phyloP scores from a whole-genome alignment of 1,140 invertebrate genomes.

The Dendroctonus valens region DNA sequence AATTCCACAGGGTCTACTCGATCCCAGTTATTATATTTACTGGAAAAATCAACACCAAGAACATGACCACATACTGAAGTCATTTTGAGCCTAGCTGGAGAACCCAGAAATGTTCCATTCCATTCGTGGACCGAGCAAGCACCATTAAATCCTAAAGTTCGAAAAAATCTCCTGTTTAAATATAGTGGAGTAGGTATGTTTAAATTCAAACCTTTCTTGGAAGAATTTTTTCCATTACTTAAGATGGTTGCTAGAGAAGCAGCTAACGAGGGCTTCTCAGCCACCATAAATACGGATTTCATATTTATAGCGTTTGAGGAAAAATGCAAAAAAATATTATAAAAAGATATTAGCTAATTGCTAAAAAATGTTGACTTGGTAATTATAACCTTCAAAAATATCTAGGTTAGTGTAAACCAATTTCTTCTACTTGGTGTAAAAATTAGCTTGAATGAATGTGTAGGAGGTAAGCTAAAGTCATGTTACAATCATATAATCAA shows the following conservation, averaged over 20 bases:
- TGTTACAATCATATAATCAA: no score
- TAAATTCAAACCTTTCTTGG: slow-evolving; percentile 74
- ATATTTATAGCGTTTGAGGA: slow-evolving; percentile 52
- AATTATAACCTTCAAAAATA: no score
- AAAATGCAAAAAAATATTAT: no score
- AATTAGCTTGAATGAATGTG: no score
- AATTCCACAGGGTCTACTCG: slow-evolving; percentile 95
- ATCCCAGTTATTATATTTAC: slow-evolving; percentile 98
- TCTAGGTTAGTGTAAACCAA: no score
- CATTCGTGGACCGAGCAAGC: slow-evolving; percentile 94
- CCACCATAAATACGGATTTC: slow-evolving; percentile 97
- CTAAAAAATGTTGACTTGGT: no score
- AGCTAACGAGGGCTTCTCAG: slow-evolving; percentile 98
- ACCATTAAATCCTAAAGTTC: slow-evolving; percentile 71
- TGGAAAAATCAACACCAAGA: slow-evolving; percentile 92
- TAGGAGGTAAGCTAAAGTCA: no score
- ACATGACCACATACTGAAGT: slow-evolving; percentile 99
- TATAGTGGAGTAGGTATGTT: neutral
- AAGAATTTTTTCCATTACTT: slow-evolving; percentile 78
- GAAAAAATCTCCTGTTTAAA: neutral
- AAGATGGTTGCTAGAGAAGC: slow-evolving; percentile 92
- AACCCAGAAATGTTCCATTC: slow-evolving; percentile 75
- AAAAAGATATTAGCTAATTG: no score
- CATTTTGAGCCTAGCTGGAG: slow-evolving; percentile 85
- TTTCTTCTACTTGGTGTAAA: no score